Evolutionary conservation across 2,797 vertebrate genomes (phyloP), one percentile per base, ranked within the genome.

Genomic region (Acipenser transmontanus): DNA sequence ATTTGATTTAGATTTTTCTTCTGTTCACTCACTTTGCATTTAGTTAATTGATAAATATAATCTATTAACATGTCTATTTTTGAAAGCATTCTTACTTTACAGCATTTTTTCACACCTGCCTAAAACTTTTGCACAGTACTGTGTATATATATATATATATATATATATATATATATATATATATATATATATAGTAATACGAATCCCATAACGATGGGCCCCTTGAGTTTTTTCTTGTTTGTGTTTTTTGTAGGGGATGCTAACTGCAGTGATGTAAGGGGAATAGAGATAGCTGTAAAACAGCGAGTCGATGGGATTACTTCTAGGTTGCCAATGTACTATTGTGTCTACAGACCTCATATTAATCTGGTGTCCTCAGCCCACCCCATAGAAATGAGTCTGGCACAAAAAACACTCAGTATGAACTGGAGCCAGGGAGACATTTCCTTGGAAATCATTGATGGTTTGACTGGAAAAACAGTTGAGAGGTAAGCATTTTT

Each of bases 371-470:
- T 92, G 17, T 78, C 90, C 0, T 73, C 87, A 66, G 87, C 87
- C 1, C 74, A 82, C 6, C 69, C 81, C 1, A 0, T 80, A 20
- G 72, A 83, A 6, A 20, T 9, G 11, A 70, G 70, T 17, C 0
- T 71, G 59, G 61, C 72, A 7, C 82, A 80, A 49, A 69, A 74
- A 12, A 83, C 77, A 0, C 77, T 90, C 34, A 83, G 92, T 71
- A 67, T 98, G 76, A 98, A 99, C 73, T 98, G 97, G 96, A 90
- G 90, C 0, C 82, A 91, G 66, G 91, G 93, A 34, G 96, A 99
- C 70, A 7, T 74, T 51, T 91, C 89, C 1, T 13, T 96, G 73
- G 96, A 98, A 72, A 84, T 93, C 50, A 93, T 99, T 71, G 89
- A 97, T 75, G 91, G 93, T 17, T 75, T 93, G 62, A 85, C 72